Percentiles rank a stretch among this genome's conserved stretches.
Evolutionary conservation across 2,888 invertebrate species (phyloP).

Genomic region (Cheilosia vulpina): DNA sequence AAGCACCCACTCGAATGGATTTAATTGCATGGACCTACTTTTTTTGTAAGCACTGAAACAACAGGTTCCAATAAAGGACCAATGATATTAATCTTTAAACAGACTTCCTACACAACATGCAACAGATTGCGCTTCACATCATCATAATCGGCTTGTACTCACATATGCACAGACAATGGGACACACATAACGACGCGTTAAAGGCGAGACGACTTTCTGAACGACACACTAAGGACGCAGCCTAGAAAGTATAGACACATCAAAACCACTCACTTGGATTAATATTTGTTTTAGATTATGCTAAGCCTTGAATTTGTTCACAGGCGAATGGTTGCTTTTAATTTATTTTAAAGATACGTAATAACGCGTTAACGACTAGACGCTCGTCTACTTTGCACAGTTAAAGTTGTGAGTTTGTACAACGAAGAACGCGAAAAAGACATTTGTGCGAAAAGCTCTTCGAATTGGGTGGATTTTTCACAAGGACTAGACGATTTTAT

Average conservation of each 20-base stretch:
- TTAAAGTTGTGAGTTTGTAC: constrained; percentile 30
- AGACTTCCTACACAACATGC: constrained; percentile 40
- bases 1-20: neutral
- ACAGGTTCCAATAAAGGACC: constrained; percentile 33
- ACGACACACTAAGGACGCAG: constrained; percentile 24
- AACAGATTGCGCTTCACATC: constrained; percentile 69
- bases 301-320: constrained; percentile 18
- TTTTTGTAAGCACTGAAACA: constrained; percentile 5
- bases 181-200: constrained; percentile 22
- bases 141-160: constrained; percentile 40
- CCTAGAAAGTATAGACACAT: constrained; percentile 12
- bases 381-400: constrained; percentile 35
- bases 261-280: constrained; percentile 35
- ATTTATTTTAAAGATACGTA: constrained; percentile 36
- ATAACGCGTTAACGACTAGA: constrained; percentile 44
- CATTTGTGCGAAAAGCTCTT: constrained; percentile 50
- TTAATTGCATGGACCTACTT: constrained; percentile 6
- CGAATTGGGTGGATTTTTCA: constrained; percentile 48
- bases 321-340: constrained; percentile 17
- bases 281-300: constrained; percentile 59
- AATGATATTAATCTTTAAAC: neutral
- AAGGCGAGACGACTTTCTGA: constrained; percentile 30
- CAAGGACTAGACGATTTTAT: neutral
- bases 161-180: constrained; percentile 23
- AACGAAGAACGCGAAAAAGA: constrained; percentile 24